Evolutionary conservation across 2,113 vertebrate species (phyloP).

Genomic region (Channa argus): DNA sequence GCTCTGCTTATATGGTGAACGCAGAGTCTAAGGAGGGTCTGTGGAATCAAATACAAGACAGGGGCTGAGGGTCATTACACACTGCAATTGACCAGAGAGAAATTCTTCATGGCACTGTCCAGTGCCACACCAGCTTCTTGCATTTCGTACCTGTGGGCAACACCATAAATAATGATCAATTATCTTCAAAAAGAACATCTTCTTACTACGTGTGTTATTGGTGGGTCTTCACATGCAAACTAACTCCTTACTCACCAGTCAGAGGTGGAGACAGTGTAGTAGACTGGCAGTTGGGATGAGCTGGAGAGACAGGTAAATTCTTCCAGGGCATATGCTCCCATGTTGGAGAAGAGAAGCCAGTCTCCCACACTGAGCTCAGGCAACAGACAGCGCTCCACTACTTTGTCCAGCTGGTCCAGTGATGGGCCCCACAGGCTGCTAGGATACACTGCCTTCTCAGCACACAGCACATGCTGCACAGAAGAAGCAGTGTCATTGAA

Average conservation of each 20-base stretch:
- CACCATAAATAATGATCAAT: slow-evolving; percentile 2
- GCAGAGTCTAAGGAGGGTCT: slow-evolving; percentile 80
- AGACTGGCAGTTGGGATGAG: slow-evolving; percentile 88
- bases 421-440: slow-evolving; percentile 97
- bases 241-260: slow-evolving; percentile 89
- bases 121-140: slow-evolving; percentile 92
- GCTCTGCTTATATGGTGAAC: slow-evolving; percentile 51
- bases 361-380: slow-evolving; percentile 95
- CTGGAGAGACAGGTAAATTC: slow-evolving; percentile 84
- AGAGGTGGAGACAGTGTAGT: slow-evolving; percentile 92
- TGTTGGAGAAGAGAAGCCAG: slow-evolving; percentile 96
- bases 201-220: background rate
- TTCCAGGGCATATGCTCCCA: slow-evolving; percentile 90
- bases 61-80: slow-evolving; percentile 87
- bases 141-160: slow-evolving; percentile 90
- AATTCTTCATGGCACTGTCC: slow-evolving; percentile 92
- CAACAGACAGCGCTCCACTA: slow-evolving; percentile 94
- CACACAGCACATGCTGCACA: slow-evolving; percentile 64
- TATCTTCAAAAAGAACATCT: background rate
- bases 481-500: background rate
- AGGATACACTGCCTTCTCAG: slow-evolving; percentile 89
- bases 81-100: slow-evolving; percentile 91
- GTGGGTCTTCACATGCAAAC: background rate
- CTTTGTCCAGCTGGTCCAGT: slow-evolving; percentile 93
- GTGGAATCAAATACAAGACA: slow-evolving; percentile 65